A percentile compares a stretch with the other conserved stretches of the same genome.
Evolutionary conservation across 2,797 vertebrate species (phyloP).

Genomic region (Cyprinodon diabolis): DNA sequence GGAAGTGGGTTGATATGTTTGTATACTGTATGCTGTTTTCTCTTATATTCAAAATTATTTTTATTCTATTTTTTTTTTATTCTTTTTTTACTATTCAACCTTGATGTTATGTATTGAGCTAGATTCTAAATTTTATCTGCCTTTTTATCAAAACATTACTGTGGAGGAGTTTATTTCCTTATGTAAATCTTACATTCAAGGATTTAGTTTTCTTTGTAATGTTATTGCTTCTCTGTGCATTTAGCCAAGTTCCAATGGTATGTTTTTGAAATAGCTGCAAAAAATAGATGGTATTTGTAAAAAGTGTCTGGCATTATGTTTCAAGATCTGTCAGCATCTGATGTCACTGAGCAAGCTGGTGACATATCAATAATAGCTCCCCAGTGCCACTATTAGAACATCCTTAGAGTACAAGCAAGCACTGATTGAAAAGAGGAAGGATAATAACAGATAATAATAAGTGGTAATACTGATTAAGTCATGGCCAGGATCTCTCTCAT

Average conservation of each 20-base stretch:
- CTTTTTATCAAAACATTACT: slow-evolving; percentile 2
- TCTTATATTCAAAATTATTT: neutral
- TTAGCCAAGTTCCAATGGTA: slow-evolving; percentile 20
- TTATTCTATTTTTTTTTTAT: too few relatives aligned
- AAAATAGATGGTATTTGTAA: slow-evolving; percentile 44
- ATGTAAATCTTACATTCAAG: slow-evolving; percentile 17
- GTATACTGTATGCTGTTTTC: neutral
- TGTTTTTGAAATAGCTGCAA: slow-evolving; percentile 24
- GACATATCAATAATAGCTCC: slow-evolving; percentile 73
- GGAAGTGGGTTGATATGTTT: neutral
- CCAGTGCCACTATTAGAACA: slow-evolving; percentile 71
- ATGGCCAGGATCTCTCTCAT: slow-evolving; percentile 48
- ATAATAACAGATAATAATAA: slow-evolving; percentile 80
- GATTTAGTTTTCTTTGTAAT: slow-evolving; percentile 5
- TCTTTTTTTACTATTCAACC: neutral
- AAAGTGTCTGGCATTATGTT: slow-evolving; percentile 61
- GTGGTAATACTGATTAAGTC: slow-evolving; percentile 75
- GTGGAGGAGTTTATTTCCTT: neutral
- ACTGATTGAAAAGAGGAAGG: slow-evolving; percentile 79
- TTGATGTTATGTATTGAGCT: neutral
- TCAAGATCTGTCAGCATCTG: slow-evolving; percentile 63
- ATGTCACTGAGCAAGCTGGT: slow-evolving; percentile 61
- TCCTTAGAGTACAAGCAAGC: slow-evolving; percentile 73
- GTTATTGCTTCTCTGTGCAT: slow-evolving; percentile 4
- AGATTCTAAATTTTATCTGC: neutral